Percentiles rank a stretch among this genome's conserved stretches.
These are phyloP conservation scores for Monoplex corrugatus DNA, from an alignment of 2,888 invertebrate genomes.

Conservation along the genomic window DNA sequence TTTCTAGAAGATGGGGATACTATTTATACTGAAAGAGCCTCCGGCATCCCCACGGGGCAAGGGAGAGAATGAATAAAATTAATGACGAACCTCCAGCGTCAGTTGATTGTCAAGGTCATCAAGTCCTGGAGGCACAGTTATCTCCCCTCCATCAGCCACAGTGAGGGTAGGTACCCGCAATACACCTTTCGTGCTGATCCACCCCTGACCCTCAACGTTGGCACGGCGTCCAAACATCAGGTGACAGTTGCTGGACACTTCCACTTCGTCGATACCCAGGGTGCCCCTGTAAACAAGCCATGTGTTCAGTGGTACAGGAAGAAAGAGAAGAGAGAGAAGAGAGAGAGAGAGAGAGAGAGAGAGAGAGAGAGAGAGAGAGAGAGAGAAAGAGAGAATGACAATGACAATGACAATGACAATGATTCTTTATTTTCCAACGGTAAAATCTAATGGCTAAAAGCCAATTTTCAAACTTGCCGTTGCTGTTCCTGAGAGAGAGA, in stretches of 20 bases:
- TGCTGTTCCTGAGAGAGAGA: no score
- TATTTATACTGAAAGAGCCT: no score
- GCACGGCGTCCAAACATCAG: slow-evolving; percentile 64
- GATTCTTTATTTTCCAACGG: not conserved
- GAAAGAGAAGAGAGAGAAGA: not conserved
- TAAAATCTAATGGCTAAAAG: no score
- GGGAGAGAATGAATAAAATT: no score
- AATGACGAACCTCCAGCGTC: slow-evolving; percentile 62
- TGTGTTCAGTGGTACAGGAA: not conserved
- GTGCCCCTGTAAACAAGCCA: slow-evolving; percentile 63
- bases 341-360: slow-evolving; percentile 24
- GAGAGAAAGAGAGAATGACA: slow-evolving; percentile 42
- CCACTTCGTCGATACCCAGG: slow-evolving; percentile 66
- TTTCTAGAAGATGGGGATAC: no score
- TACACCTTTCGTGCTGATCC: slow-evolving; percentile 54
- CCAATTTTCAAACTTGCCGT: no score
- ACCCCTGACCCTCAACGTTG: slow-evolving; percentile 55
- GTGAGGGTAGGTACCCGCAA: slow-evolving; percentile 63
- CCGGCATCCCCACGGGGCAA: no score
- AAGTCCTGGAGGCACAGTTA: slow-evolving; percentile 65
- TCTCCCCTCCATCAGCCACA: slow-evolving; percentile 68
- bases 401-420: slow-evolving; percentile 28
- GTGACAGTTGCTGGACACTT: slow-evolving; percentile 65
- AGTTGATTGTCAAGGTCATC: slow-evolving; percentile 57
- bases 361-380: slow-evolving; percentile 37